Evolutionary conservation across 2,797 vertebrate species (phyloP), one percentile per base, ranked within the genome.

Genomic region (Todus mexicanus): DNA sequence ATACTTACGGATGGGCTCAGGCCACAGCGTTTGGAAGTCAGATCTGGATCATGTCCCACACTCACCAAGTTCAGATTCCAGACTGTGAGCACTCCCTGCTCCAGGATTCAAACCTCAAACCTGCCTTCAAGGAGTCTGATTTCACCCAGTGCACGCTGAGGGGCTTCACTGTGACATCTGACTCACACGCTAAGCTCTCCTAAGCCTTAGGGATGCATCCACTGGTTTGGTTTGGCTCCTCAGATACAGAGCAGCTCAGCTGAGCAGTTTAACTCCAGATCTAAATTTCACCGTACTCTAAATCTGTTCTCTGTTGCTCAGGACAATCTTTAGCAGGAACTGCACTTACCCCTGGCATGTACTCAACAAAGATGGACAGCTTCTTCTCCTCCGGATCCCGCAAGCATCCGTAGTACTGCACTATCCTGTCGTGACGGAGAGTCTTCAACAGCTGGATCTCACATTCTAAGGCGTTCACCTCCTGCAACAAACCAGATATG

Each of bases 401-500:
- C 69, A 99, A 97, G 75, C 98, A 99, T 20, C 99, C 99, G 0
- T 98, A 99, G 97, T 99, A 99, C 97, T 99, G 99, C 63, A 99
- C 99, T 4, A 99, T 99, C 64, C 99, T 98, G 82, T 99, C 98
- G 0, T 99, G 99, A 26, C 96, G 98, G 75, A 99, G 98, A 69
- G 99, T 99, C 97, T 99, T 99, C 96, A 99, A 96, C 94, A 99
- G 98, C 98, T 99, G 99, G 72, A 99, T 99, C 98, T 99, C 99
- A 95, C 99, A 99, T 97, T 99, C 99, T 31, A 99, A 97, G 87
- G 99, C 99, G 10, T 98, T 99, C 95, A 99, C 99, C 94, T 99
- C 99, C 99, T 99, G 70, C 3, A 94, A 73, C 72, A 76, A 77
- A 65, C 26, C 75, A 94, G 59, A 78, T 16, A 29, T 5, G 19